Evolutionary conservation across 2,113 vertebrate species (phyloP), one percentile per base, ranked within the genome.

Genomic region (Rattus rattus): DNA sequence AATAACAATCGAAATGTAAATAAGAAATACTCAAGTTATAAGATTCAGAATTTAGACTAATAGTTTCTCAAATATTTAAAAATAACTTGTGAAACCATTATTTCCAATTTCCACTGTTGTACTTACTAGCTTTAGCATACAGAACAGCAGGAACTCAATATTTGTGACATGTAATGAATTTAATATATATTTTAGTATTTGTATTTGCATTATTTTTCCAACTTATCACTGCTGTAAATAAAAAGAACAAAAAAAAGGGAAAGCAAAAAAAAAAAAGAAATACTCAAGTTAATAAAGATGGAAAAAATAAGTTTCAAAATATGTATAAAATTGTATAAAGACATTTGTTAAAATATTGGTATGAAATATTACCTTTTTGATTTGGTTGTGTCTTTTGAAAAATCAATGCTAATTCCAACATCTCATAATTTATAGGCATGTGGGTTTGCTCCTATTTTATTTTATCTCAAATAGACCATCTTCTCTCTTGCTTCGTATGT

Each of bases 61-160:
- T 65, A 33, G 43, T 86, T 86, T 86, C 59, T 90, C 69, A 92
- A 43, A 52, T 61, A 89, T 86, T 95, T 96, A 92, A 83, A 94
- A 24, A 81, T 88, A 90, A 84, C 56, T 76, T 84, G 49, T 63
- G 59, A 93, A 93, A 90, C 61, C 54, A 92, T 88, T 81, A 95
- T 76, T 96, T 92, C 67, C 79, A 95, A 77, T 94, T 96, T 19
- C 39, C 61, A 92, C 54, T 94, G 14, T 76, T 87, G 10, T 96
- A 43, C 69, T 93, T 69, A 91, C n/a, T 43, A 92, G 67, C 33
- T 96, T 94, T 93, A 54, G 90, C 83, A 95, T 80, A 89, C 0
- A 91, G 43, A 28, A 87, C 17, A 91, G 83, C 30, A 86, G 59
- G 19, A 81, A 95, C 52, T 94, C 86, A 92, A 49, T 63, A 97